These are phyloP conservation scores for Anguilla megastoma DNA, from an alignment of 2,797 vertebrate genomes.

Conservation along the genomic window DNA sequence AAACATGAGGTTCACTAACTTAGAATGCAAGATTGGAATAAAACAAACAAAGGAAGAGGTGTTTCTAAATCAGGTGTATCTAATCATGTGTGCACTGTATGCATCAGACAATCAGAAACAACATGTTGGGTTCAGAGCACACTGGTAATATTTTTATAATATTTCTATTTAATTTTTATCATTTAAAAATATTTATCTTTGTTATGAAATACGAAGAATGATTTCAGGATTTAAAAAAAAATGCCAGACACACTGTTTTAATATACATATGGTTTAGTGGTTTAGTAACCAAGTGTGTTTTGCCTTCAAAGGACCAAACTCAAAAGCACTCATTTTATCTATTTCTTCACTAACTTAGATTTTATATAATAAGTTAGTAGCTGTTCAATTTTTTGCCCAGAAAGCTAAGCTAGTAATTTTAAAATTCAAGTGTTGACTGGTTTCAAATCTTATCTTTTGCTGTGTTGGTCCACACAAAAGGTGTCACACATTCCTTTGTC, in stretches of 20 bases:
- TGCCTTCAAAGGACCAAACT: neutral
- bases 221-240: neutral
- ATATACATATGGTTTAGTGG: too few species aligned
- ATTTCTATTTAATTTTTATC: too few species aligned
- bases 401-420: neutral
- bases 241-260: too few species aligned
- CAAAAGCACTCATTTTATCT: neutral
- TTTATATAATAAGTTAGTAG: neutral
- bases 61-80: slow-evolving; percentile 27
- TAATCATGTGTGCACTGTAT: too few species aligned
- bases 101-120: slow-evolving; percentile 37
- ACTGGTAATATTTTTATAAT: too few species aligned
- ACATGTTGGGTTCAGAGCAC: slow-evolving; percentile 23
- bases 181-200: neutral
- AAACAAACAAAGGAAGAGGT: slow-evolving; percentile 28
- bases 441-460: neutral
- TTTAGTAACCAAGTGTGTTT: too few species aligned
- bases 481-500: neutral
- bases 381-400: neutral
- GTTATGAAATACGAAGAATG: neutral
- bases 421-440: neutral
- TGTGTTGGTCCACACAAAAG: neutral
- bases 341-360: neutral
- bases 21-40: neutral
- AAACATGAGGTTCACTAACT: slow-evolving; percentile 5